Conservation (phyloP, 2,113 vertebrate species). For the Ivindomyrus marchei region DNA sequence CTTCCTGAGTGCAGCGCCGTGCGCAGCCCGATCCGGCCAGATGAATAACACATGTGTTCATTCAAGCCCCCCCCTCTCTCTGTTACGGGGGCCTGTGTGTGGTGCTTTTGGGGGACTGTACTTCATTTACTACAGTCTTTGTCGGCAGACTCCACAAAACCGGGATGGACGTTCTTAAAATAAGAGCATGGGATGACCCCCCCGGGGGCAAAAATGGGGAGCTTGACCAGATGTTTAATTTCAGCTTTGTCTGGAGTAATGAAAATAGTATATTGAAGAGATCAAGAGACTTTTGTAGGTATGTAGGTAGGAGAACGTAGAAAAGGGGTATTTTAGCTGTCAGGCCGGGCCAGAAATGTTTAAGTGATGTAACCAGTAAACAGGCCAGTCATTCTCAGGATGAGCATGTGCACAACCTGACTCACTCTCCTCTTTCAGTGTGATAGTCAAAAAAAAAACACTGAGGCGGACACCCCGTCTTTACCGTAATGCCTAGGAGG, state of each 20-base stretch:
- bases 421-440: neutral
- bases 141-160: neutral
- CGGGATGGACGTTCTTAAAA: neutral
- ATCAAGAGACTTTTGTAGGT: neutral
- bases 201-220: neutral
- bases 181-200: neutral
- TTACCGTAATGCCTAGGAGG: neutral
- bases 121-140: neutral
- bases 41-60: slow-evolving; percentile 13
- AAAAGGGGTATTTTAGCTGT: neutral
- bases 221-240: neutral
- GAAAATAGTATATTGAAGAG: neutral
- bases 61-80: neutral
- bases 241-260: neutral
- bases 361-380: neutral
- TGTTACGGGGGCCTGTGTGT: neutral
- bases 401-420: neutral
- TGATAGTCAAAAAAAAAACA: neutral
- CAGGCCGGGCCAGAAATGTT: neutral
- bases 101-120: neutral
- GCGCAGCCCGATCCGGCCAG: neutral
- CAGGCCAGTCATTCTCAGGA: neutral
- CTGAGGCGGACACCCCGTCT: neutral
- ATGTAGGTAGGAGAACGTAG: neutral
- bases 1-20: neutral